phyloP scores from a whole-genome alignment of 2,888 invertebrate genomes.

The Tipula vernalis region DNA sequence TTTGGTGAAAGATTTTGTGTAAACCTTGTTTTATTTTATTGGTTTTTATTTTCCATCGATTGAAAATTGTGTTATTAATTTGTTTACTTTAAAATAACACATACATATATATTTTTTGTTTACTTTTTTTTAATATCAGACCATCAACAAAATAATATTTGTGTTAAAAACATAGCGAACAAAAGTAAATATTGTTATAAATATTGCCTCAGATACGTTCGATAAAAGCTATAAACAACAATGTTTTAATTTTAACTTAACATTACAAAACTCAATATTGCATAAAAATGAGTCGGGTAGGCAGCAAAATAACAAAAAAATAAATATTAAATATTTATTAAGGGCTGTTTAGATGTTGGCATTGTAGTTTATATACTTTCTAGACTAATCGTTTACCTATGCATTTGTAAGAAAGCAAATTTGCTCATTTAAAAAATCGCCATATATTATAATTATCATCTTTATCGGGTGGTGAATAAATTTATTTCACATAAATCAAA shows the following conservation, averaged over 20 bases:
- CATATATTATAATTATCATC: not conserved
- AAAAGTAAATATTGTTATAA: not conserved
- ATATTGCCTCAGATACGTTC: not conserved
- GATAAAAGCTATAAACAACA: not conserved
- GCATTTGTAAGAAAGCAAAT: not conserved
- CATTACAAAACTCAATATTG: not conserved
- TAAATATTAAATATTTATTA: not conserved
- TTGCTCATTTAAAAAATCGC: too few relatives aligned
- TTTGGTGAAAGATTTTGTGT: too few relatives aligned
- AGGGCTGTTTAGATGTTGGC: not conserved
- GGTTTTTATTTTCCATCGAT: not conserved
- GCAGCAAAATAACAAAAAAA: not conserved
- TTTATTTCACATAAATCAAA: not conserved
- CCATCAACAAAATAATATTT: not conserved
- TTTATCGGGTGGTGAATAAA: not conserved
- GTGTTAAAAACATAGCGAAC: not conserved
- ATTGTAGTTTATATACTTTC: not conserved
- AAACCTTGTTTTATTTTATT: not conserved
- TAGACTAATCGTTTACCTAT: not conserved
- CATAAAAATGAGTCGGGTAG: not conserved
- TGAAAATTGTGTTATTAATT: not conserved
- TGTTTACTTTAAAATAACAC: not conserved
- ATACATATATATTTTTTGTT: not conserved
- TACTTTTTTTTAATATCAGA: not conserved
- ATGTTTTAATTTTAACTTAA: not conserved